Conservation (phyloP, 2,888 invertebrate species). For the Adelphocoris suturalis region DNA sequence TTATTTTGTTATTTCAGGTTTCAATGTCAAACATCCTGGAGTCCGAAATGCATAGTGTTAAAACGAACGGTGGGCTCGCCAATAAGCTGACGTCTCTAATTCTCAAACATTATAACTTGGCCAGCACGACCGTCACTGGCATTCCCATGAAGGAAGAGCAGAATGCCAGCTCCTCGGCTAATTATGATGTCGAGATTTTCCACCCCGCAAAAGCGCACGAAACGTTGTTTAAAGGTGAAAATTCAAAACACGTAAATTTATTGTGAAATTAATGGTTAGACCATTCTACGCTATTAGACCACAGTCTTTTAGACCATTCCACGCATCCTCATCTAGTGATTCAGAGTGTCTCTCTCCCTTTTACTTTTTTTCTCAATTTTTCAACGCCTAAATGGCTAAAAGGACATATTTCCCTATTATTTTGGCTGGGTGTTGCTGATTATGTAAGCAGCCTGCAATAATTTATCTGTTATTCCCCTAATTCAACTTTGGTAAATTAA, state of each 20-base stretch:
- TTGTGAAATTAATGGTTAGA: not conserved
- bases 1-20: not conserved
- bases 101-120: conserved; percentile 92
- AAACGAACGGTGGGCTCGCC: conserved; percentile 85
- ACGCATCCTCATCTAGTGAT: too few relatives aligned
- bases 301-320: too few relatives aligned
- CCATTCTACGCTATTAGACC: too few relatives aligned
- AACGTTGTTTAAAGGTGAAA: conserved; percentile 84
- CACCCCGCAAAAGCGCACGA: conserved; percentile 93
- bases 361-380: conserved; percentile 8
- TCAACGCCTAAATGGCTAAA: not conserved
- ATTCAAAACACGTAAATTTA: not conserved
- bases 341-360: too few relatives aligned
- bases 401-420: too few relatives aligned
- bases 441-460: too few relatives aligned
- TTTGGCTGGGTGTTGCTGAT: too few relatives aligned
- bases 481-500: too few relatives aligned
- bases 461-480: too few relatives aligned
- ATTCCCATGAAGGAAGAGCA: conserved; percentile 99
- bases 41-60: conserved; percentile 89
- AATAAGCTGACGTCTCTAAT: conserved; percentile 88
- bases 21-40: conserved; percentile 84
- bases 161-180: conserved; percentile 97
- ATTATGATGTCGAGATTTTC: conserved; percentile 98
- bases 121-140: conserved; percentile 97